phyloP scores from a whole-genome alignment of 2,113 vertebrate species.

The Forbesichthys papilliferus region DNA sequence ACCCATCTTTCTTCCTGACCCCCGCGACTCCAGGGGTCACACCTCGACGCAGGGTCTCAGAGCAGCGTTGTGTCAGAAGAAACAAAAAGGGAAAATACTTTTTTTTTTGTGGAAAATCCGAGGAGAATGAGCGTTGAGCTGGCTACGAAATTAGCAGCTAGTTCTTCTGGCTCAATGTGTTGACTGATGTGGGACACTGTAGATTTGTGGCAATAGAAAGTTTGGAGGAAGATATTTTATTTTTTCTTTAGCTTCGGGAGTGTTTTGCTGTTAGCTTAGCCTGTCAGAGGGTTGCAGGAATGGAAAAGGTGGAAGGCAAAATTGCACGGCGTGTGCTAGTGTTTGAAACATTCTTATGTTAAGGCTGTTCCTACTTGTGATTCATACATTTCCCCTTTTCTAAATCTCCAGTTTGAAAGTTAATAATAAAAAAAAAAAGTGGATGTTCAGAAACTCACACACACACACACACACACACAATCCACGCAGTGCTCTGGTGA shows the following conservation, averaged over 20 bases:
- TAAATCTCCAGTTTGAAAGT: too few relatives aligned
- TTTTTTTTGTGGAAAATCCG: background rate
- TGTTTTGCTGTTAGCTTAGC: background rate
- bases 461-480: background rate
- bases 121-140: background rate
- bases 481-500: background rate
- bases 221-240: background rate
- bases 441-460: background rate
- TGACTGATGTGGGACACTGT: conserved; percentile 11
- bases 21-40: conserved; percentile 10
- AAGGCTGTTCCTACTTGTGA: too few relatives aligned
- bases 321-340: background rate
- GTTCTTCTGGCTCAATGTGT: background rate
- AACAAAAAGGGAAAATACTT: background rate
- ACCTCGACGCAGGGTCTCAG: background rate
- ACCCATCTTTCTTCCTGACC: background rate
- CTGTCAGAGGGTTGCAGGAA: background rate
- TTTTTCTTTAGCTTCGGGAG: background rate
- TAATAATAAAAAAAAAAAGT: too few relatives aligned
- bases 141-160: conserved; percentile 9
- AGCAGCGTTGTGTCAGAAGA: conserved; percentile 1
- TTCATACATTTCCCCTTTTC: too few relatives aligned
- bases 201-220: conserved; percentile 1
- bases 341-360: background rate
- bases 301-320: background rate